These are phyloP conservation scores for Eudorcas thomsonii DNA, from an alignment of 2,113 vertebrate genomes.

Conservation along the genomic window DNA sequence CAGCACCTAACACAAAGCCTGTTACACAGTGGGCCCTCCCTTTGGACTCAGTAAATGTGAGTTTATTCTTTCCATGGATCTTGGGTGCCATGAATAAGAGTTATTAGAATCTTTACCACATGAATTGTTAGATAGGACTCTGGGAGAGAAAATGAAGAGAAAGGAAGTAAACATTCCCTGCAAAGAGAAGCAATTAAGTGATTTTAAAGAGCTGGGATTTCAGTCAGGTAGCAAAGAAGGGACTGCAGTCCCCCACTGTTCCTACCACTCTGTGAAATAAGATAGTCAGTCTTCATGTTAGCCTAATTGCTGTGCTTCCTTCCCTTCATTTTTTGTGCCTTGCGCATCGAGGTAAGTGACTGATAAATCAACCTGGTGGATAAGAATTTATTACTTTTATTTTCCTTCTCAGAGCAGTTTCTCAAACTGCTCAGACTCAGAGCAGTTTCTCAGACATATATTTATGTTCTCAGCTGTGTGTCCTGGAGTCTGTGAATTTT, in stretches of 20 bases:
- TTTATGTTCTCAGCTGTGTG: neutral
- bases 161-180: neutral
- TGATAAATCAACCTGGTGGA: neutral
- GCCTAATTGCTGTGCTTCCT: constrained; percentile 5
- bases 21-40: neutral
- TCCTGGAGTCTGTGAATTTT: constrained; percentile 7
- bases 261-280: constrained; percentile 42
- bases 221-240: constrained; percentile 13
- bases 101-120: neutral
- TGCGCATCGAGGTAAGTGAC: neutral
- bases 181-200: constrained; percentile 19
- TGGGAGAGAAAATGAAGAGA: neutral
- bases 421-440: neutral
- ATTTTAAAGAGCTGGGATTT: constrained; percentile 30
- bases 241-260: neutral
- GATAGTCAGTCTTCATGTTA: neutral
- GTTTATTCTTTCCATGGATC: neutral
- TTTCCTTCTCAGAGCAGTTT: constrained; percentile 32
- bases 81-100: neutral
- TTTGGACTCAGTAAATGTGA: neutral
- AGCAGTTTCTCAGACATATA: neutral
- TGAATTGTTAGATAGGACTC: neutral
- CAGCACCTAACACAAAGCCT: neutral
- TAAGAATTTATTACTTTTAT: constrained; percentile 24
- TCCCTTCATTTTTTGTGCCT: neutral